Conservation (phyloP, 1,140 invertebrate genomes). For the Anadara kagoshimensis region DNA sequence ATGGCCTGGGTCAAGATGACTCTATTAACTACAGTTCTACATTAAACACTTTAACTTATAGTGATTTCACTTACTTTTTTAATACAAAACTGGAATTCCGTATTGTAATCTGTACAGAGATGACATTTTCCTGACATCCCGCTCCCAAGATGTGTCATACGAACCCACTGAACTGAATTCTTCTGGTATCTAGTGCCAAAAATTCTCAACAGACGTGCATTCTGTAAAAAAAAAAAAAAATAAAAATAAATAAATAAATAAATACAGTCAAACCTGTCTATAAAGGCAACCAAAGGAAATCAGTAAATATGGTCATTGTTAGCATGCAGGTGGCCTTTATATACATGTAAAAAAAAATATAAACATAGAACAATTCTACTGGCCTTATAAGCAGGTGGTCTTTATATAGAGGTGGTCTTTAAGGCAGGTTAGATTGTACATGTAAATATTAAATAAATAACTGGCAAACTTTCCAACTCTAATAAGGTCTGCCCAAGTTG, state of each 20-base stretch:
- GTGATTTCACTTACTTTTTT: slow-evolving; percentile 57
- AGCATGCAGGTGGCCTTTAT: not conserved
- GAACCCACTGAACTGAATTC: slow-evolving; percentile 63
- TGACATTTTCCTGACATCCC: slow-evolving; percentile 67
- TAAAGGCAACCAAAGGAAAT: not conserved
- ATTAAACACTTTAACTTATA: no score
- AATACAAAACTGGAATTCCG: slow-evolving; percentile 65
- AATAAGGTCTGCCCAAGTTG: no score
- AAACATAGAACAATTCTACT: no score
- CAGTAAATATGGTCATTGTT: not conserved
- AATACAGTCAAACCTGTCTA: no score
- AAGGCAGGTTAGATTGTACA: no score
- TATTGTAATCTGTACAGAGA: slow-evolving; percentile 59
- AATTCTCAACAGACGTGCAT: slow-evolving; percentile 54
- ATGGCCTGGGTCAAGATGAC: no score
- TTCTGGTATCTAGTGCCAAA: slow-evolving; percentile 58
- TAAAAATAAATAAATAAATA: not conserved
- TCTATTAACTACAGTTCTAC: no score
- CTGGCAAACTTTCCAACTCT: not conserved
- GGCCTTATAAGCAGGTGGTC: no score
- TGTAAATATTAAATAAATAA: no score
- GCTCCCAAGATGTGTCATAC: slow-evolving; percentile 59
- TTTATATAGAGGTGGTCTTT: no score
- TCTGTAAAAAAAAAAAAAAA: slow-evolving; percentile 14
- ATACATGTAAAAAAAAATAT: not conserved